Percentiles rank a stretch among this genome's conserved stretches.
Evolutionary conservation across 2,888 invertebrate species (phyloP).

Genomic region (Noctuana brunneofusca): DNA sequence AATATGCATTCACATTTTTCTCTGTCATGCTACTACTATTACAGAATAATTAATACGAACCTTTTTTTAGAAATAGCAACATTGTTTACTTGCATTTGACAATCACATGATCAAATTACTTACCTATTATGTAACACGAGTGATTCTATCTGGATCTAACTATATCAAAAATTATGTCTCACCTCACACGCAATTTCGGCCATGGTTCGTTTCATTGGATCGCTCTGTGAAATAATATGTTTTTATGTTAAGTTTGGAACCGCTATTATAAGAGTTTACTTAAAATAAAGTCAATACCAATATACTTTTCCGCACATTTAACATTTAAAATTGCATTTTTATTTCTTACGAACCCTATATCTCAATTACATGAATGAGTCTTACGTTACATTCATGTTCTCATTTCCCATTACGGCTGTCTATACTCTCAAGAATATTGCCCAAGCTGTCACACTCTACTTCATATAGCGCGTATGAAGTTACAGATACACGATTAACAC

Average conservation of each 20-base stretch:
- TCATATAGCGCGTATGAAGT: constrained; percentile 20
- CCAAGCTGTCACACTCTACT: constrained; percentile 31
- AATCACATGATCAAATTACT: not conserved
- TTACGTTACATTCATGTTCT: constrained; percentile 2
- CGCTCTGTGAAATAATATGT: too few species aligned
- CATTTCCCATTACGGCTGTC: constrained; percentile 13
- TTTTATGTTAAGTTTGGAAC: too few species aligned
- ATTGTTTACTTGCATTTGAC: not conserved
- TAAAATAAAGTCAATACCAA: too few species aligned
- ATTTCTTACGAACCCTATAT: not conserved
- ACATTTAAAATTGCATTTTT: not conserved
- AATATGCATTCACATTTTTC: constrained; percentile 32
- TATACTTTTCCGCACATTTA: not conserved
- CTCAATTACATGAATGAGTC: not conserved
- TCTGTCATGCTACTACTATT: constrained; percentile 11
- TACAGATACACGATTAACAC: constrained; percentile 20
- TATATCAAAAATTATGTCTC: too few species aligned
- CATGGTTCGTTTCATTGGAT: too few species aligned
- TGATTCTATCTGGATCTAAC: not conserved
- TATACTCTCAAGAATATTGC: constrained; percentile 19
- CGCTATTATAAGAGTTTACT: too few species aligned
- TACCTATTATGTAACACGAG: not conserved
- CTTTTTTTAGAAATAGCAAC: constrained; percentile 5
- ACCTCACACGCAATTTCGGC: too few species aligned
- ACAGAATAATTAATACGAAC: constrained; percentile 11